Base-by-base conservation (phyloP, 2,888 invertebrate species). In the Caenorhabditis sp. region DNA sequence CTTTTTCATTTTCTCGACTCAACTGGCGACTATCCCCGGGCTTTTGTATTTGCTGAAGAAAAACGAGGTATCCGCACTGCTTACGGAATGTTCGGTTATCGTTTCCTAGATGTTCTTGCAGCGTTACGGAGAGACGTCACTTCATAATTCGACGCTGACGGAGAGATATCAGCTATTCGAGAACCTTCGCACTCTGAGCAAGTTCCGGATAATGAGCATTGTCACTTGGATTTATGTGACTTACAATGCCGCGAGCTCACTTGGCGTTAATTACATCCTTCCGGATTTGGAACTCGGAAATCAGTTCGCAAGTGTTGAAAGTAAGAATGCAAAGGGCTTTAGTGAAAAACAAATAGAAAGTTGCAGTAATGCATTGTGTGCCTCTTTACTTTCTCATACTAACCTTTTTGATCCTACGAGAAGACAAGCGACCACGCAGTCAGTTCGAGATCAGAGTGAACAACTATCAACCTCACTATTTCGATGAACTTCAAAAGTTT, bases 101-200 rank as follows among this genome's bases (percentile, higher is more conserved):
- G 6, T 1, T 15, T n/a, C 24, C 27, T 11, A 43, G 27, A 11
- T 39, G 6, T 43, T 37, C 30, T 53, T 65, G 13, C 65, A 73
- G 32, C 35, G 9, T 0, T 52, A 45, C 20, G 52, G 68, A 32
- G 43, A 63, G 11, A 35, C 43, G 2, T 32, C 62, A 3, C 56
- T 63, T 1, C 39, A 55, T 5, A 27, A 43, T 8, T 26, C 41
- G 1, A 43, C 63, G 4, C 24, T 72, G 9, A 56, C 55, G 5
- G 56, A 72, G 26, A 27, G 73, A 39, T 73, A 63, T 35, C 58
- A 65, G 35, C 52, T 73, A 5, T 61, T 48, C 15, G 63, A 73
- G 26, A 73, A 73, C 17, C 27, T 73, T 20, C 41, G 73, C 15
- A 59, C 58, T 2, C 32, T 65, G 17, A 45, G 30, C 15, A 43